A percentile compares a stretch with the other conserved stretches of the same genome.
Conservation (phyloP, 1,140 invertebrate genomes). For the Hetaerina americana region DNA sequence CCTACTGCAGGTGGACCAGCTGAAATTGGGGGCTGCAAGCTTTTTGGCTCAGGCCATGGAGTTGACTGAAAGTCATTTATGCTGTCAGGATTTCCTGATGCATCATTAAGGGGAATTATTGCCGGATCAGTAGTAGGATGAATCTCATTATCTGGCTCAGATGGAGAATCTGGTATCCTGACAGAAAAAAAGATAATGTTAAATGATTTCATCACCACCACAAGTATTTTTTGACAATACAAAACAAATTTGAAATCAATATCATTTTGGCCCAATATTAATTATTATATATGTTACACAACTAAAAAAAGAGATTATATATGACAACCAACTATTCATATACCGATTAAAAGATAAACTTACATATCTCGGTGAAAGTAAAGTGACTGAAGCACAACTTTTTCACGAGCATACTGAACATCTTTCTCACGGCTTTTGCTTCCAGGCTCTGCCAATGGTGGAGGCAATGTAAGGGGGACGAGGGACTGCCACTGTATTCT, state of each 20-base stretch:
- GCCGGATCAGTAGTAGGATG: constrained; percentile 57
- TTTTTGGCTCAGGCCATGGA: constrained; percentile 69
- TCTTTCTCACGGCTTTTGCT: constrained; percentile 74
- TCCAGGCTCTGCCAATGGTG: constrained; percentile 49
- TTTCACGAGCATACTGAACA: constrained; percentile 73
- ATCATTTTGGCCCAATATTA: constrained; percentile 6
- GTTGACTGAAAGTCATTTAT: constrained; percentile 57
- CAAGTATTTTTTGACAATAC: background rate
- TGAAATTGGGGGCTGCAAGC: background rate
- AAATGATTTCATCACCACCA: background rate
- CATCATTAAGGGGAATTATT: constrained; percentile 76
- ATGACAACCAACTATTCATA: no score
- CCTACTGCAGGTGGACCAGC: background rate
- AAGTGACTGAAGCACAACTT: constrained; percentile 65
- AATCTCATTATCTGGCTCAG: constrained; percentile 74
- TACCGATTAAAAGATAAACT: constrained; percentile 27
- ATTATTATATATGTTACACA: constrained; percentile 3
- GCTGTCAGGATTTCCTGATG: constrained; percentile 63
- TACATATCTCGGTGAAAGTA: constrained; percentile 72
- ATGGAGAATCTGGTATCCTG: constrained; percentile 67
- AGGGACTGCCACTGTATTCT: constrained; percentile 55
- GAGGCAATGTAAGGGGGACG: constrained; percentile 49
- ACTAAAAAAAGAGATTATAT: background rate
- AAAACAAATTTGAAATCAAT: no score
- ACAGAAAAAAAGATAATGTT: background rate